A percentile compares a stretch with the other conserved stretches of the same genome.
Conservation (phyloP, 1,140 invertebrate species). For the Polypedilum pembai region DNA sequence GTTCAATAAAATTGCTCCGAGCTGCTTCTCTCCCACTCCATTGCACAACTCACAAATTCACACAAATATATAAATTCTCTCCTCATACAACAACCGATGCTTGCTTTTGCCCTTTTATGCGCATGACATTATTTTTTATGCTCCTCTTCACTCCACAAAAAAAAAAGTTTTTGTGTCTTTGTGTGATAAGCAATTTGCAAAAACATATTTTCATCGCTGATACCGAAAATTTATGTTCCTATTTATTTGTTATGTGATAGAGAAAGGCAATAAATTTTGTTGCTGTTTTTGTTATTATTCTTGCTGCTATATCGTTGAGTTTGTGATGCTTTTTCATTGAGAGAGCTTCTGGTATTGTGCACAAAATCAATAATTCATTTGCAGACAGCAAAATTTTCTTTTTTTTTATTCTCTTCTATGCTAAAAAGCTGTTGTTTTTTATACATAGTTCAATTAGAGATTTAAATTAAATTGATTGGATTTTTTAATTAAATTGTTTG, state of each 20-base stretch:
- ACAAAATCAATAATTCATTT: conserved; percentile 25
- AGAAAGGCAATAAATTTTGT: conserved; percentile 24
- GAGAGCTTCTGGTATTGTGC: not conserved
- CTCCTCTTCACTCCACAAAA: not conserved
- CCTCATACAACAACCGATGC: too few relatives aligned
- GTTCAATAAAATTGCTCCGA: conserved; percentile 24
- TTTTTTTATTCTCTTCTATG: too few relatives aligned
- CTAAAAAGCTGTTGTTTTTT: too few relatives aligned
- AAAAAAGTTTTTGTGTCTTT: conserved; percentile 6
- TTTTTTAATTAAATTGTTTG: too few relatives aligned
- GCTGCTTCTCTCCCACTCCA: not conserved
- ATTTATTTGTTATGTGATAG: conserved; percentile 28
- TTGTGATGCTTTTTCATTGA: conserved; percentile 14
- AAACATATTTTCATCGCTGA: conserved; percentile 28
- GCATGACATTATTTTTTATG: conserved; percentile 22
- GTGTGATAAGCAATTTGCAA: conserved; percentile 1
- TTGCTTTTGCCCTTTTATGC: not conserved
- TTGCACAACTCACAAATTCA: too few relatives aligned
- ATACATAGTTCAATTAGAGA: too few relatives aligned
- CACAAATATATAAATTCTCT: too few relatives aligned
- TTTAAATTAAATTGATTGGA: too few relatives aligned
- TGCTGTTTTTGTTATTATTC: not conserved
- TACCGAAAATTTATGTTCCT: conserved; percentile 23
- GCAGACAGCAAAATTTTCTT: conserved; percentile 10
- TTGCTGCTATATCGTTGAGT: not conserved